Evolutionary conservation across 2,797 vertebrate species (phyloP).

Genomic region (Tapera naevia): DNA sequence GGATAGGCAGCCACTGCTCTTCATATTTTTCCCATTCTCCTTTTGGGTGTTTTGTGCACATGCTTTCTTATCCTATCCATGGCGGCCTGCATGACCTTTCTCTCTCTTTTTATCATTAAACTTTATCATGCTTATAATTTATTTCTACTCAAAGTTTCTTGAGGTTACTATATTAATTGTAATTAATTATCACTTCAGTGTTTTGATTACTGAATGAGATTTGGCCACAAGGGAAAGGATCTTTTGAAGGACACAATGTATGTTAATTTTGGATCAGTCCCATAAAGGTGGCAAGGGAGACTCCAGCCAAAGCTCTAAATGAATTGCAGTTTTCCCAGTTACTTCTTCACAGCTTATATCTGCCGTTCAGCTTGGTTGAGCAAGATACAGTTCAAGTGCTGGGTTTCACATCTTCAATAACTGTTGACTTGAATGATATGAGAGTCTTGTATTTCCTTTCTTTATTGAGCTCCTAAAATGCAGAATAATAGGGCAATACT

Average conservation of each 20-base stretch:
- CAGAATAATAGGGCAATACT: background rate
- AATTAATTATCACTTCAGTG: background rate
- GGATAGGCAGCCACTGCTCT: background rate
- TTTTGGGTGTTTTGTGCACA: background rate
- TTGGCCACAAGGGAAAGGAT: background rate
- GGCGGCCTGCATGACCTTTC: background rate
- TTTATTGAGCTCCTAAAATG: background rate
- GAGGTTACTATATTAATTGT: background rate
- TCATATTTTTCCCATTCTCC: background rate
- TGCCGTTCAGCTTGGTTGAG: background rate
- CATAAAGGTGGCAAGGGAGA: background rate
- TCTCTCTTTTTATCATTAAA: background rate
- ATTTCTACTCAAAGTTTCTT: background rate
- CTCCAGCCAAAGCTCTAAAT: background rate
- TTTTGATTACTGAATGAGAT: background rate
- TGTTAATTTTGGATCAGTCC: background rate
- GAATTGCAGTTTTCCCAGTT: background rate
- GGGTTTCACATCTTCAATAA: background rate
- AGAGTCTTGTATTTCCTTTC: background rate
- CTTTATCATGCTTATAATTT: background rate
- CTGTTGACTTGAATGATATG: background rate
- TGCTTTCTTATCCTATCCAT: background rate
- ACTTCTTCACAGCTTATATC: background rate
- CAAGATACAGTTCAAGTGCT: background rate
- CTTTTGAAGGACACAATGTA: background rate